Percentiles rank a stretch among this genome's conserved stretches.
Conservation (phyloP, 2,888 invertebrate species). For the Stenichneumon culpator region DNA sequence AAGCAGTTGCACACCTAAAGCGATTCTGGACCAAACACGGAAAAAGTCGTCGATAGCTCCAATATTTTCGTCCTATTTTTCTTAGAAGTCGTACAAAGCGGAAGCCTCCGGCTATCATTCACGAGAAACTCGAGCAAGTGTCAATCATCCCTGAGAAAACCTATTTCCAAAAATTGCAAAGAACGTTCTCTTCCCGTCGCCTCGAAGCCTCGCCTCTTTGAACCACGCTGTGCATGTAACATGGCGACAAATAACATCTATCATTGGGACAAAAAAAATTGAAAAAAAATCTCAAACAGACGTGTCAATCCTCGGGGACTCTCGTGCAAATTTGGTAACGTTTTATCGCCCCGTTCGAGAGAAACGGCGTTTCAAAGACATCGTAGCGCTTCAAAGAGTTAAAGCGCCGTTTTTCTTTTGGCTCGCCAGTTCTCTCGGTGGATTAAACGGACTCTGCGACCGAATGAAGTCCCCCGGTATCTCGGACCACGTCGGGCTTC, state of each 20-base stretch:
- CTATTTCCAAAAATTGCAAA: not conserved
- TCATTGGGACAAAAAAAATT: not conserved
- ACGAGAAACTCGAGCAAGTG: not conserved
- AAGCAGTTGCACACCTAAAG: not conserved
- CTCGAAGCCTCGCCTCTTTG: not conserved
- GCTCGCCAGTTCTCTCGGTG: not conserved
- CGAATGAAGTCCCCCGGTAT: not conserved
- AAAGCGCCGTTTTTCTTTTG: not conserved
- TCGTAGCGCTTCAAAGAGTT: not conserved
- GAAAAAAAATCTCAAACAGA: not conserved
- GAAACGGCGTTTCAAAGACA: not conserved
- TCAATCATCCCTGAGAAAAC: not conserved
- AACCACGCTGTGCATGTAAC: not conserved
- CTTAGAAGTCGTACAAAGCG: not conserved
- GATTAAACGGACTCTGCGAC: not conserved
- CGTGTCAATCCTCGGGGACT: not conserved
- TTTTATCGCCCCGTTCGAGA: not conserved
- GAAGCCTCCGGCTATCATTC: not conserved
- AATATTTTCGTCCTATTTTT: not conserved
- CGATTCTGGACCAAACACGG: not conserved
- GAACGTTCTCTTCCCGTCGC: not conserved
- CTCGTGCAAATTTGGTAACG: not conserved
- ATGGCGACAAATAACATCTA: not conserved
- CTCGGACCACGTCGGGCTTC: slow-evolving; percentile 30
- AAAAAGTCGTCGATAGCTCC: not conserved